Conservation (phyloP, 1,140 invertebrate species). For the Octopus bimaculoides region DNA sequence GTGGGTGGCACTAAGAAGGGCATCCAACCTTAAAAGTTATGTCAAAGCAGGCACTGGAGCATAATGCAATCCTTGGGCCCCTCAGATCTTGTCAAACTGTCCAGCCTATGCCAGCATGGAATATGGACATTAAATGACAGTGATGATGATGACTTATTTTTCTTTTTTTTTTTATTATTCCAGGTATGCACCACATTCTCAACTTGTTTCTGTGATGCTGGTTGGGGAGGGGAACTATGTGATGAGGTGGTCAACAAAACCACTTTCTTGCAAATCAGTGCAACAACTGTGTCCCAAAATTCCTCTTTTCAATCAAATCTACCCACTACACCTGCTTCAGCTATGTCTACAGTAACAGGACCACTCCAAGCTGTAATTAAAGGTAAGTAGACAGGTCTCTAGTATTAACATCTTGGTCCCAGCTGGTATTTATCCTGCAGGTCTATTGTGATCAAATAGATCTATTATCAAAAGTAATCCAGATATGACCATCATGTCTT, state of each 20-base stretch:
- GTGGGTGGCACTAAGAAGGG: too few species aligned
- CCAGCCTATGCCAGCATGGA: too few species aligned
- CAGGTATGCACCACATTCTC: constrained; percentile 92
- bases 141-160: not conserved
- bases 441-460: too few species aligned
- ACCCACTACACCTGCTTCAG: constrained; percentile 50
- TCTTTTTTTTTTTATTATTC: constrained; percentile 16
- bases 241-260: constrained; percentile 61
- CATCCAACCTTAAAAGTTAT: too few species aligned
- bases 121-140: too few species aligned
- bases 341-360: constrained; percentile 1
- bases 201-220: constrained; percentile 84
- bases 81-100: too few species aligned
- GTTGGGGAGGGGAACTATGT: constrained; percentile 88
- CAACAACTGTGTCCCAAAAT: constrained; percentile 18
- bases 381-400: not conserved
- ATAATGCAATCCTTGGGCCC: too few species aligned
- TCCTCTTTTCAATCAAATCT: not conserved
- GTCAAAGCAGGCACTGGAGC: too few species aligned
- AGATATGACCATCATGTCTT: too few species aligned
- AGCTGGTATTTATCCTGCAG: too few species aligned
- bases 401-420: too few species aligned
- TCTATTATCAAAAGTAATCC: too few species aligned
- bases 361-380: constrained; percentile 5
- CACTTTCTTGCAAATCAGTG: constrained; percentile 37